Conservation (phyloP, 2,888 invertebrate species). For the Horisme vitalbata region DNA sequence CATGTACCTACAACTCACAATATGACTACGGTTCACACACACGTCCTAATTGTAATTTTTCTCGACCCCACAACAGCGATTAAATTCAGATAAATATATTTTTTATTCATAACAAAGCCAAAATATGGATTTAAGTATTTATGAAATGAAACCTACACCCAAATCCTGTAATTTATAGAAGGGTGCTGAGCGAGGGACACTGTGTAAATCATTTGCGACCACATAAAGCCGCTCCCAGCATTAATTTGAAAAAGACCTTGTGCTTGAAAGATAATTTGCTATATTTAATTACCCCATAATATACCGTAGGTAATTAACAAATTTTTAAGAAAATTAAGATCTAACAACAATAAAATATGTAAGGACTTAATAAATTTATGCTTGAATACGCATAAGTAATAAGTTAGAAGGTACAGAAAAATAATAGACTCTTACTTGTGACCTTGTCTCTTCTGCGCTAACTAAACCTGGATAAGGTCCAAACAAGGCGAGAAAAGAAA, state of each 20-base stretch:
- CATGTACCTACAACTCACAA: too few relatives aligned
- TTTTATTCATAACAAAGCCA: conserved; percentile 28
- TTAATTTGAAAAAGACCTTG: conserved; percentile 38
- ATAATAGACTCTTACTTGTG: too few relatives aligned
- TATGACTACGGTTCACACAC: too few relatives aligned
- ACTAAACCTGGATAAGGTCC: too few relatives aligned
- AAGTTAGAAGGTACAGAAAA: too few relatives aligned
- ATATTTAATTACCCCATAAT: conserved; percentile 17
- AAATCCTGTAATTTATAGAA: conserved; percentile 50
- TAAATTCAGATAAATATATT: conserved; percentile 24
- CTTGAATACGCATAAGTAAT: too few relatives aligned
- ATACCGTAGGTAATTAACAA: neutral
- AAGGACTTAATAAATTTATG: too few relatives aligned
- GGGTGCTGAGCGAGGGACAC: conserved; percentile 38
- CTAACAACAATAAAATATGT: too few relatives aligned
- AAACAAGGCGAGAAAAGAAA: too few relatives aligned
- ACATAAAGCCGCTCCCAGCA: conserved; percentile 33
- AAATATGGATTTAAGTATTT: conserved; percentile 42
- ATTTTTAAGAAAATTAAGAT: too few relatives aligned
- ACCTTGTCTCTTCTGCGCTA: too few relatives aligned
- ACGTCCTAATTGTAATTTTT: too few relatives aligned
- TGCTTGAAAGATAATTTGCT: conserved; percentile 28
- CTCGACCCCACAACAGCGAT: neutral
- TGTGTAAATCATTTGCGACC: conserved; percentile 47
- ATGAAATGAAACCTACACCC: conserved; percentile 44